phyloP scores from a whole-genome alignment of 2,888 invertebrate genomes.

The Strigamia transsilvanica region DNA sequence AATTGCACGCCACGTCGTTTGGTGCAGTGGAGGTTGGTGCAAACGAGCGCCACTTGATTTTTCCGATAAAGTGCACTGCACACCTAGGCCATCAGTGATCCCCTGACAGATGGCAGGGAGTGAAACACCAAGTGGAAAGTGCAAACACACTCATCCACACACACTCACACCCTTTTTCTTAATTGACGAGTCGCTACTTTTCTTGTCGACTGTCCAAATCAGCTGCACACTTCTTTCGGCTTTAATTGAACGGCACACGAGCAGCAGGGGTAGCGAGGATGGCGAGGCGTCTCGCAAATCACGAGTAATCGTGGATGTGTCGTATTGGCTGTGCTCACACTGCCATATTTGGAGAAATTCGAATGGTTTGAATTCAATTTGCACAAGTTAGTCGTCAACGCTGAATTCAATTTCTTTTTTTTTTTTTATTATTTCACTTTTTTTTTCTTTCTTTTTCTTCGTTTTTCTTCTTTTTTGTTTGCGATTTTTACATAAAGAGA shows the following conservation, averaged over 20 bases:
- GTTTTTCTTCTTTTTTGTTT: background rate
- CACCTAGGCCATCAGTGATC: slow-evolving; percentile 42
- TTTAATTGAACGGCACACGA: slow-evolving; percentile 35
- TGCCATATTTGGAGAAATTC: slow-evolving; percentile 24
- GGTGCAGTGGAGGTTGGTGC: slow-evolving; percentile 38
- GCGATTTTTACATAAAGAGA: too few species aligned
- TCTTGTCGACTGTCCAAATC: slow-evolving; percentile 44
- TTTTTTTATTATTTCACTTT: background rate
- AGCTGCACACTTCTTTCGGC: background rate
- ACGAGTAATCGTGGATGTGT: slow-evolving; percentile 37
- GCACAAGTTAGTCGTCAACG: slow-evolving; percentile 29
- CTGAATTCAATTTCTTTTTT: background rate
- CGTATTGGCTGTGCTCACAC: slow-evolving; percentile 9
- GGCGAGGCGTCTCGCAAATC: slow-evolving; percentile 18
- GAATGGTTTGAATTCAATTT: slow-evolving; percentile 35
- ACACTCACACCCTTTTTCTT: slow-evolving; percentile 36
- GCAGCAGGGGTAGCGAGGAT: background rate
- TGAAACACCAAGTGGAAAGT: slow-evolving; percentile 32
- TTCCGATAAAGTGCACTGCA: slow-evolving; percentile 44
- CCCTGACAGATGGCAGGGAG: slow-evolving; percentile 37
- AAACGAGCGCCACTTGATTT: slow-evolving; percentile 39
- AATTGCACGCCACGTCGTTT: slow-evolving; percentile 13
- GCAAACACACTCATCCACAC: slow-evolving; percentile 26
- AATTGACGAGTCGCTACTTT: slow-evolving; percentile 42
- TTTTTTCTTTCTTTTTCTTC: background rate